A percentile compares a stretch with the other conserved stretches of the same genome.
phyloP scores from a whole-genome alignment of 2,113 vertebrate species.

The Pica pica region DNA sequence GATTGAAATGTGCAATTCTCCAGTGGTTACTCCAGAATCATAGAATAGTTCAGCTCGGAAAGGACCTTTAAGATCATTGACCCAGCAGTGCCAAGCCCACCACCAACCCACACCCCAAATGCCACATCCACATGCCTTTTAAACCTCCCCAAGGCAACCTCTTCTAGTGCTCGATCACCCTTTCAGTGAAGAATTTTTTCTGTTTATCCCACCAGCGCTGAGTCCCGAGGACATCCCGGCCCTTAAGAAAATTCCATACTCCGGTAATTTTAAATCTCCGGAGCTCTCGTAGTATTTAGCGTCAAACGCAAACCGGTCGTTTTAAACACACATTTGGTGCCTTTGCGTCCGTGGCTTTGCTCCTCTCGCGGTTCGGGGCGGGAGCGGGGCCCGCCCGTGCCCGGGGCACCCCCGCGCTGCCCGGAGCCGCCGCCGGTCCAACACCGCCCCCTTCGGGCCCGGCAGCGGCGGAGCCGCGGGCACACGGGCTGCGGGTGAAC shows the following conservation, averaged over 20 bases:
- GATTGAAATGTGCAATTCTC: neutral
- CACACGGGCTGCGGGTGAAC: accelerated
- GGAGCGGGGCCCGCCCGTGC: neutral
- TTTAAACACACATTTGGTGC: accelerated
- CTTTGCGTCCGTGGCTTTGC: accelerated
- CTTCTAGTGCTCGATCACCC: neutral
- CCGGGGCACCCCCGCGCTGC: neutral
- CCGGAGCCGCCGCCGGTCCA: neutral
- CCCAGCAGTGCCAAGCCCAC: neutral
- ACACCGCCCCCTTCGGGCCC: constrained; percentile 17
- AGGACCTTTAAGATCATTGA: too few species aligned
- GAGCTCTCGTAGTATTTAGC: accelerated
- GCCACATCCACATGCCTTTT: neutral
- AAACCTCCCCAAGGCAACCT: neutral
- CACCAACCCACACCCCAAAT: too few species aligned
- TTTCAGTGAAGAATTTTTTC: neutral
- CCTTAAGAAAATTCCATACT: accelerated
- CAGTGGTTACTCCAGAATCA: neutral
- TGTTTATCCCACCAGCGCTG: neutral
- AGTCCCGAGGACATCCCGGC: neutral
- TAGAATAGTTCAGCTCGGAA: accelerated
- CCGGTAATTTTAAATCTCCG: accelerated
- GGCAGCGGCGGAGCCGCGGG: neutral
- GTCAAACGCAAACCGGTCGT: accelerated
- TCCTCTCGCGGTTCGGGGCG: accelerated